Evolutionary conservation across 92 coral and sea anemone genomes (phyloP), one percentile per base, ranked within the genome.

Genomic region (Pocillopora meandrina): DNA sequence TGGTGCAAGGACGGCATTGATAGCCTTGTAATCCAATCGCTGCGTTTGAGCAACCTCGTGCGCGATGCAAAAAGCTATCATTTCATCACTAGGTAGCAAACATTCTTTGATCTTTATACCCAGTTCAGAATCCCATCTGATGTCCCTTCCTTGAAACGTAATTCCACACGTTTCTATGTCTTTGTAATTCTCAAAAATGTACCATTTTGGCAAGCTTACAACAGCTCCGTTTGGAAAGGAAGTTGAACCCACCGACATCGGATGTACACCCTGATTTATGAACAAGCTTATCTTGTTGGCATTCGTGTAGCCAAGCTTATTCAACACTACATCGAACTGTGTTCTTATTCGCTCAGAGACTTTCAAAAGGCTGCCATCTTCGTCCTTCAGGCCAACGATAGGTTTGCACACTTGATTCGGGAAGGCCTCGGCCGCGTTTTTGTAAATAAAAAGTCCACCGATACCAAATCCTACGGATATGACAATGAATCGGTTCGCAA

Each of bases 101-200:
- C 91, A 84, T 64, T 90, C 90, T 70, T 85, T 94, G 73, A 94
- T 94, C 89, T 87, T 92, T 21, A 70, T 31, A 65, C 98, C 98
- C 75, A 94, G 81, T 15, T 94, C 95, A 19, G 98, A 94, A 31
- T 94, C 89, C 98, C 98, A 94, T 68, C 90, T 94, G 65, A 94
- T 87, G 1, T 90, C 90, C 58, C 98, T 85, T 74, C 86, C 90
- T 82, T 92, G 88, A 72, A 94, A 94, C 57, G 86, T 94, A 42
- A 94, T 88, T 23, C 93, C 93, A 34, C 95, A 86, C 20, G 90
- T 90, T 76, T 87, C 90, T 5, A 94, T 88, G 80, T 92, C 98
- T 49, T 94, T 89, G 12, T 60, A 82, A 52, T 55, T 90, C 60
- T 85, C 78, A 62, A 94, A 94, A 74, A 78, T 74, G 65, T 87